These are phyloP conservation scores for Penelope pileata DNA, from an alignment of 2,113 vertebrate species.

Conservation along the genomic window DNA sequence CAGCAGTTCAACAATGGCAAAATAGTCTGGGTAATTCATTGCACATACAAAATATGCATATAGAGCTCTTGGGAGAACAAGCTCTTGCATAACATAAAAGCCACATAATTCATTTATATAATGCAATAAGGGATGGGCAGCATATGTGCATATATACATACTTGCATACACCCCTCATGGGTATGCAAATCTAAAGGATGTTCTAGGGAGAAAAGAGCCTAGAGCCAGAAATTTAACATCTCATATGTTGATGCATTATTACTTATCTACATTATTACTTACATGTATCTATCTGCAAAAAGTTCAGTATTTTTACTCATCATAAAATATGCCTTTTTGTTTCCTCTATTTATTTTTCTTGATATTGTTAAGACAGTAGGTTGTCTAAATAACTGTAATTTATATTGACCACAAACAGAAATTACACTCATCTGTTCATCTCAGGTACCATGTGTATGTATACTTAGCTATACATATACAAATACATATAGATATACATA, in stretches of 20 bases:
- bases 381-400: not conserved
- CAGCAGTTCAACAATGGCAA: conserved; percentile 20
- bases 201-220: not conserved
- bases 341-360: not conserved
- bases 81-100: conserved; percentile 31
- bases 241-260: not conserved
- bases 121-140: not conserved
- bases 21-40: conserved; percentile 34
- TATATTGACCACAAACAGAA: not conserved
- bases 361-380: not conserved
- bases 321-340: not conserved
- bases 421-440: not conserved
- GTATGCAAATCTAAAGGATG: not conserved
- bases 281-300: not conserved
- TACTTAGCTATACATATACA: not conserved
- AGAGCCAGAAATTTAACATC: not conserved
- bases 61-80: conserved; percentile 13
- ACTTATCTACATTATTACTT: not conserved
- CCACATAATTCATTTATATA: conserved; percentile 26
- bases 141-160: conserved; percentile 4
- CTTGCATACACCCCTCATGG: not conserved
- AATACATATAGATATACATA: not conserved
- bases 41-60: conserved; percentile 19
- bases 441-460: not conserved
- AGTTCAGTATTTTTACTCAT: not conserved